Conservation (phyloP, 2,113 vertebrate genomes). For the Loxodonta africana region DNA sequence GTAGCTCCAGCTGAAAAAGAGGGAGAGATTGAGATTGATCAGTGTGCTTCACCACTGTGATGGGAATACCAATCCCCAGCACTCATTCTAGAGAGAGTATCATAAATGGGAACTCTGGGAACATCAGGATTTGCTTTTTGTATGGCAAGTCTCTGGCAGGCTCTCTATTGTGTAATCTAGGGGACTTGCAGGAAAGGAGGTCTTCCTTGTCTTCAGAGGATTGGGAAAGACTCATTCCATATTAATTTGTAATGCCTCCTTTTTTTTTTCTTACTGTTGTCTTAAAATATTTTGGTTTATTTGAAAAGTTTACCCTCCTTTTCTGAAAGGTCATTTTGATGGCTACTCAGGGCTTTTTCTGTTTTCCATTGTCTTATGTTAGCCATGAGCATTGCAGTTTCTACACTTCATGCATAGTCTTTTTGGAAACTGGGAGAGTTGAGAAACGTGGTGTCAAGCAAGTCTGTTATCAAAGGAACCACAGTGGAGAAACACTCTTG, state of each 20-base stretch:
- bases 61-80: neutral
- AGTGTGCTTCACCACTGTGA: neutral
- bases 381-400: neutral
- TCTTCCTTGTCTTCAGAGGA: neutral
- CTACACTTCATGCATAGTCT: neutral
- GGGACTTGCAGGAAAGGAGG: neutral
- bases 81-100: neutral
- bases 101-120: neutral
- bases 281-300: neutral
- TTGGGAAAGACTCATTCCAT: neutral
- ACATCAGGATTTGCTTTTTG: neutral
- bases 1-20: conserved; percentile 66
- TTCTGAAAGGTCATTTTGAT: neutral
- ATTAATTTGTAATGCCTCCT: neutral
- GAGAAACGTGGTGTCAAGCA: neutral
- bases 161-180: neutral
- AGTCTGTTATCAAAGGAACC: neutral
- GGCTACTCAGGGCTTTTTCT: neutral
- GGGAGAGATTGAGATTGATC: neutral
- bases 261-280: neutral
- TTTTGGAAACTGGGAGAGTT: neutral
- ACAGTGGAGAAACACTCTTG: neutral
- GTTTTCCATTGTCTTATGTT: neutral
- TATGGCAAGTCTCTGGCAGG: rapidly evolving
- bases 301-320: neutral